Evolutionary conservation across 2,797 vertebrate species (phyloP).

Genomic region (Meriones psammophilus): DNA sequence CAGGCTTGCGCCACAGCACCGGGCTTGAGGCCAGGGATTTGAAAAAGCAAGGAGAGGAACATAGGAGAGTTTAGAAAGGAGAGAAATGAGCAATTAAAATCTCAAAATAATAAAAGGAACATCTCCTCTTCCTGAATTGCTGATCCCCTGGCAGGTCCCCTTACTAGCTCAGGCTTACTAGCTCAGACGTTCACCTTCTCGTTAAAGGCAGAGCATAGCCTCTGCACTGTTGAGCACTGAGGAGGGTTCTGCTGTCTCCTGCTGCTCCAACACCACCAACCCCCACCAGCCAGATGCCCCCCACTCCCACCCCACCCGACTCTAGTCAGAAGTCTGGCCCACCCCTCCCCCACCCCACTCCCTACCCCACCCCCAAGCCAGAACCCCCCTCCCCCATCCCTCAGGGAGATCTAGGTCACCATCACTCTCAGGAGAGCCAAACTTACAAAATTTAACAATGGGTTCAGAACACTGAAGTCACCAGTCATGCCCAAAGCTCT

Average conservation of each 20-base stretch:
- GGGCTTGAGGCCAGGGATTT: not conserved
- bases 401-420: too few species aligned
- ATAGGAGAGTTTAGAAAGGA: not conserved
- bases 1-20: too few species aligned
- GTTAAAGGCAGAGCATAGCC: not conserved
- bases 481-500: conserved; percentile 91
- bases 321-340: too few species aligned
- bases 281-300: not conserved
- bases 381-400: accelerated
- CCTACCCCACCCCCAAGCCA: not conserved
- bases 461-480: conserved; percentile 92
- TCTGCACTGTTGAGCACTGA: accelerated
- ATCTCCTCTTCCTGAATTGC: not conserved
- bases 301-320: too few species aligned
- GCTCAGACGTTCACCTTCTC: accelerated
- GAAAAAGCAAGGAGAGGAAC: too few species aligned
- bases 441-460: conserved; percentile 92
- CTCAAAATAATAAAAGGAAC: not conserved
- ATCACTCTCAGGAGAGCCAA: not conserved
- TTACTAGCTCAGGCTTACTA: too few species aligned
- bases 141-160: accelerated
- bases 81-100: not conserved
- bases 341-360: not conserved
- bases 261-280: not conserved
- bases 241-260: accelerated